These are phyloP conservation scores for Ptiloglossa arizonensis DNA, from an alignment of 1,140 invertebrate genomes.

Conservation along the genomic window DNA sequence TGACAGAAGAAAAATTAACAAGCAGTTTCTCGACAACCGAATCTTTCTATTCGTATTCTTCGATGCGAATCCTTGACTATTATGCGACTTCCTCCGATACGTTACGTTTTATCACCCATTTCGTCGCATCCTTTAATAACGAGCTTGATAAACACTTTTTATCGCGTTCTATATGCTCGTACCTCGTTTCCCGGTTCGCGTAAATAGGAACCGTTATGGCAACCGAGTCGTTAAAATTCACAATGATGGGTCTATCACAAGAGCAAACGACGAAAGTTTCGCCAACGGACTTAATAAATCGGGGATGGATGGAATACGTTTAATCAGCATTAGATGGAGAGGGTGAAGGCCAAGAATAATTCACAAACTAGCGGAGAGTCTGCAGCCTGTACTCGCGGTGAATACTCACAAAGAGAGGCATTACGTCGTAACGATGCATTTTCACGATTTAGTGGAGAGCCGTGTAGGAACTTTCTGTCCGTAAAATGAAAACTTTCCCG, in stretches of 20 bases:
- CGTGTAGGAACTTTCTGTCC: neutral
- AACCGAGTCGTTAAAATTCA: slow-evolving; percentile 4
- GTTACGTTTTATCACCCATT: neutral
- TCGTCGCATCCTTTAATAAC: neutral
- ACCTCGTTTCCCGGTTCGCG: neutral
- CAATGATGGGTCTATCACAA: neutral
- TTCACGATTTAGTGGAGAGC: neutral
- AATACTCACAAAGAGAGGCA: neutral
- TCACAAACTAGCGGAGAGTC: neutral
- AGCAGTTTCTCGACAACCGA: too few species aligned
- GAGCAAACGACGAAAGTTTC: neutral
- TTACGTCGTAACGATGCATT: neutral
- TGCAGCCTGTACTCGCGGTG: too few species aligned
- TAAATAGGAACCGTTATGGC: neutral
- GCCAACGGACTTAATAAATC: neutral
- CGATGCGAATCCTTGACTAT: neutral
- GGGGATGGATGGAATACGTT: neutral
- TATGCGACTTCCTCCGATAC: neutral
- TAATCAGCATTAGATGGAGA: neutral
- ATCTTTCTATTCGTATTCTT: too few species aligned
- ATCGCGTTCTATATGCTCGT: neutral
- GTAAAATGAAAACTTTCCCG: neutral
- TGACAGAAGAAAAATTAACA: too few species aligned
- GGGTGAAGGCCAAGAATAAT: neutral
- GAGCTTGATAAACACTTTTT: neutral